These are phyloP conservation scores for Megaleporinus macrocephalus DNA, from an alignment of 2,113 vertebrate species.

Conservation along the genomic window DNA sequence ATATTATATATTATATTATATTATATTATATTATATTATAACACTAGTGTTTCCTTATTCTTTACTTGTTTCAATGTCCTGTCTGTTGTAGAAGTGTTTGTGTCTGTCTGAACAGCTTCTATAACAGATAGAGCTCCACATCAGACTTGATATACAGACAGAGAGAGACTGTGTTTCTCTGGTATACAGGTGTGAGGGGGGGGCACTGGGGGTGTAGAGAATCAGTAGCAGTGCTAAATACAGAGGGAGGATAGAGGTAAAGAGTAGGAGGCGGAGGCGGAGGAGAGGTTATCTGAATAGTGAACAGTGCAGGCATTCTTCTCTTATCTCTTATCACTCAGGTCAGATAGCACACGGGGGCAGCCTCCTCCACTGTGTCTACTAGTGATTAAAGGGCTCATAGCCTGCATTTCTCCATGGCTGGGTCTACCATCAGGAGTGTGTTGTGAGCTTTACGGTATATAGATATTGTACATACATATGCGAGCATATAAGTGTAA, in stretches of 20 bases:
- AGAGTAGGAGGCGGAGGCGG: background rate
- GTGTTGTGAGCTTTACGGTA: too few species aligned
- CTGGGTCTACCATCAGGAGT: too few species aligned
- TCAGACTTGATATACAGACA: background rate
- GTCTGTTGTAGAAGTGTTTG: too few species aligned
- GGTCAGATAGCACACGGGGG: background rate
- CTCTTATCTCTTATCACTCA: conserved; percentile 10
- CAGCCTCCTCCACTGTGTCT: background rate
- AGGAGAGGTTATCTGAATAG: background rate
- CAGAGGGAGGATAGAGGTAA: background rate
- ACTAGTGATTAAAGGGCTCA: background rate
- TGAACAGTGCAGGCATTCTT: background rate
- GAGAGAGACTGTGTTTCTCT: background rate
- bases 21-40: too few species aligned
- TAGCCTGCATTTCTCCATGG: too few species aligned
- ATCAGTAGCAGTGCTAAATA: background rate
- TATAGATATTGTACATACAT: too few species aligned
- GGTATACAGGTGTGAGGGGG: background rate
- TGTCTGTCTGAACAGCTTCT: too few species aligned
- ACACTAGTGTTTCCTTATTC: too few species aligned
- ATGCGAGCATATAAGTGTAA: too few species aligned
- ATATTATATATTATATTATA: too few species aligned
- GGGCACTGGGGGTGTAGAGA: background rate
- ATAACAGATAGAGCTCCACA: too few species aligned
- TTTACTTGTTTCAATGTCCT: too few species aligned